phyloP scores from a whole-genome alignment of 2,797 vertebrate genomes.

The Clarias platycephalus region DNA sequence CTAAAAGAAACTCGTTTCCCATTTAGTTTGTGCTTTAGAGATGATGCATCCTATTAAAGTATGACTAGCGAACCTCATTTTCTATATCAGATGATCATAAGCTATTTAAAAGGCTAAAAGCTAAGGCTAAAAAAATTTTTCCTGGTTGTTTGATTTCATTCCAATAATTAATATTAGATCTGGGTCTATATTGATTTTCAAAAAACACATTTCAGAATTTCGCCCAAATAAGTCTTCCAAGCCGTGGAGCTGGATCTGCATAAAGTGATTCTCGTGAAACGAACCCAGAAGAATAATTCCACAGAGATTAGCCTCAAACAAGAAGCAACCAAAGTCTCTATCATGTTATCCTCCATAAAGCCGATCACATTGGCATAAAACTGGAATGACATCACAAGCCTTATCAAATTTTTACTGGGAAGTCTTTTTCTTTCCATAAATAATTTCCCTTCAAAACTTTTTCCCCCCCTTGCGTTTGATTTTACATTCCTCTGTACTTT shows the following conservation, averaged over 20 bases:
- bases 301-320: conserved; percentile 55
- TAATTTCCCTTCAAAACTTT: conserved; percentile 53
- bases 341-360: conserved; percentile 59
- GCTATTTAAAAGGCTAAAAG: not conserved
- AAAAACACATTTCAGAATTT: not conserved
- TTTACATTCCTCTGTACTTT: conserved; percentile 60
- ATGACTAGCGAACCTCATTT: not conserved
- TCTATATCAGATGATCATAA: not conserved
- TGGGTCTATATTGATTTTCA: not conserved
- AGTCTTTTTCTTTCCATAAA: conserved; percentile 57
- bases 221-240: conserved; percentile 33
- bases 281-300: conserved; percentile 54
- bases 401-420: conserved; percentile 60
- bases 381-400: conserved; percentile 55
- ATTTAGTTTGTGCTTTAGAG: conserved; percentile 42
- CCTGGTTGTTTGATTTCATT: conserved; percentile 27
- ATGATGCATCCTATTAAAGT: conserved; percentile 11
- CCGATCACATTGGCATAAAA: conserved; percentile 51
- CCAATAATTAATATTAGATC: conserved; percentile 28
- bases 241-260: conserved; percentile 36
- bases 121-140: no score
- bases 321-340: conserved; percentile 52
- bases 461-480: conserved; percentile 50
- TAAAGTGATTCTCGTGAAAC: conserved; percentile 51
- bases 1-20: conserved; percentile 13